phyloP scores from a whole-genome alignment of 1,140 invertebrate species.

The Archivesica marissinica region DNA sequence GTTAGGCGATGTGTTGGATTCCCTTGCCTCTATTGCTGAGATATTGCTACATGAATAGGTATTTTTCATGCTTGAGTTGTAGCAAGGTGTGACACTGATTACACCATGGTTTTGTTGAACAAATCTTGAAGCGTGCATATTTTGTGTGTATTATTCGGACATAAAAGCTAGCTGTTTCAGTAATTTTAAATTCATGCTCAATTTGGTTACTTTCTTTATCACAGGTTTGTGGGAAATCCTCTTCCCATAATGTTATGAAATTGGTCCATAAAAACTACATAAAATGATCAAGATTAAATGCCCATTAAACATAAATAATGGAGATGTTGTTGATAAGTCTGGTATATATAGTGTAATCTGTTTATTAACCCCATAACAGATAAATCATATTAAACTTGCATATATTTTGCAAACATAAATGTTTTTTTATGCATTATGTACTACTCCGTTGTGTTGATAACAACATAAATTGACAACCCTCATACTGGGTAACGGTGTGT shows the following conservation, averaged over 20 bases:
- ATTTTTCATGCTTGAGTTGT: slow-evolving; percentile 26
- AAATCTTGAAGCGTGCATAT: background rate
- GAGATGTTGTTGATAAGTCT: too few relatives aligned
- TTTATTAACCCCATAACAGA: too few relatives aligned
- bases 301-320: background rate
- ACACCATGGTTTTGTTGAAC: background rate
- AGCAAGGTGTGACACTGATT: slow-evolving; percentile 21
- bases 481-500: too few relatives aligned
- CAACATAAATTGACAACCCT: too few relatives aligned
- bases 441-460: too few relatives aligned
- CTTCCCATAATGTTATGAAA: slow-evolving; percentile 6
- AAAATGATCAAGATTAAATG: slow-evolving; percentile 9
- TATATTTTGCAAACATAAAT: too few relatives aligned
- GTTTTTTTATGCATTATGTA: too few relatives aligned
- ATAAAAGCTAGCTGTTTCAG: slow-evolving; percentile 1
- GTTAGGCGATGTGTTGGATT: slow-evolving; percentile 17
- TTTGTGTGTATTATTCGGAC: background rate
- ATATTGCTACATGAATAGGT: background rate
- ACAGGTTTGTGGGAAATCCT: background rate
- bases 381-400: too few relatives aligned
- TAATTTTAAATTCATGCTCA: slow-evolving; percentile 1
- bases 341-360: too few relatives aligned
- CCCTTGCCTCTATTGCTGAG: background rate
- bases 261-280: background rate
- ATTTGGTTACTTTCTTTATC: background rate